These are phyloP conservation scores for Halcyon chelicuti DNA, from an alignment of 2,797 vertebrate genomes.

Conservation along the genomic window DNA sequence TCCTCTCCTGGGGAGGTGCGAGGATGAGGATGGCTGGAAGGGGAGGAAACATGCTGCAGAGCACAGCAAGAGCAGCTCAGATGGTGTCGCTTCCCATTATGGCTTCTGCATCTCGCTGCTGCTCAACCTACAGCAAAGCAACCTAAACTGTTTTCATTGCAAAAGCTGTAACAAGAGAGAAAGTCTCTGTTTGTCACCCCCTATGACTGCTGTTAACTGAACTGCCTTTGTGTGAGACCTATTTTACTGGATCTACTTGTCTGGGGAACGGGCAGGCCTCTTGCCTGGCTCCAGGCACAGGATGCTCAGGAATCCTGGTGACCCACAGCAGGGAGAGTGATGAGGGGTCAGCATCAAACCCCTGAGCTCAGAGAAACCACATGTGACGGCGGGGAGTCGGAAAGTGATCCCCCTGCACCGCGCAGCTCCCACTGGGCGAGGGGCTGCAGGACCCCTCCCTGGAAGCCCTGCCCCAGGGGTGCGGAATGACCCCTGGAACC, in stretches of 20 bases:
- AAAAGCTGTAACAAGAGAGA: not conserved
- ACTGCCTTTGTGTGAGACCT: not conserved
- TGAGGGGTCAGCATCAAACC: not conserved
- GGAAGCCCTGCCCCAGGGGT: not conserved
- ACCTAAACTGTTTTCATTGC: not conserved
- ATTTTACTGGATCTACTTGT: not conserved
- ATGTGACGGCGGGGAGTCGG: not conserved
- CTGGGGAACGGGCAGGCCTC: not conserved
- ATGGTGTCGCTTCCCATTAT: accelerated
- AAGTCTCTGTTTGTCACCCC: not conserved
- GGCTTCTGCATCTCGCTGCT: not conserved
- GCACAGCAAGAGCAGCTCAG: not conserved
- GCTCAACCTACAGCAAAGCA: not conserved
- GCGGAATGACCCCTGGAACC: not conserved
- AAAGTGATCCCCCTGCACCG: accelerated
- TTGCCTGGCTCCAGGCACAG: not conserved
- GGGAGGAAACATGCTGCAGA: accelerated
- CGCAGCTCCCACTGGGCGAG: accelerated
- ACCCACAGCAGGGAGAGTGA: not conserved
- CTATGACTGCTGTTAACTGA: not conserved
- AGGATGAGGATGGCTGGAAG: not conserved
- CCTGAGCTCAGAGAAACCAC: not conserved
- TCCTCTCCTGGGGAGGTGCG: not conserved
- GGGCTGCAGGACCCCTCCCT: not conserved
- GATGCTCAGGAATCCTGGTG: not conserved